Percentiles rank a stretch among this genome's conserved stretches.
Conservation (phyloP, 1,140 invertebrate species). For the Halesus radiatus region DNA sequence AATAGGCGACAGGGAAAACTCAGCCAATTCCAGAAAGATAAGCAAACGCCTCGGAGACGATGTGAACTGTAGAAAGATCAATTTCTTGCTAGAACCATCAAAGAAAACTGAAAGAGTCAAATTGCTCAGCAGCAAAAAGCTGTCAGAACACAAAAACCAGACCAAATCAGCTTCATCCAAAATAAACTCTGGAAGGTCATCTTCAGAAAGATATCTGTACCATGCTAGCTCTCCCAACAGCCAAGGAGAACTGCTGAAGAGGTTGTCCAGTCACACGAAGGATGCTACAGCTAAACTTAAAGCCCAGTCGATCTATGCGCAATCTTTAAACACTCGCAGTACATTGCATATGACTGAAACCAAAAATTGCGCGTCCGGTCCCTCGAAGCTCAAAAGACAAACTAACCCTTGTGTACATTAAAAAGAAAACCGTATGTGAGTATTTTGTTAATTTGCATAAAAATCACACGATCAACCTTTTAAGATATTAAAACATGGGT, state of each 20-base stretch:
- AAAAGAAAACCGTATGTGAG: neutral
- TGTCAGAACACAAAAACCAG: neutral
- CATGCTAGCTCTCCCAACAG: neutral
- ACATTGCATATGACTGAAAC: neutral
- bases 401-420: slow-evolving; percentile 7
- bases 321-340: neutral
- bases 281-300: neutral
- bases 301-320: slow-evolving; percentile 6
- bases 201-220: neutral
- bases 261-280: neutral
- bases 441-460: neutral
- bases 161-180: neutral
- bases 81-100: neutral
- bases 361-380: neutral
- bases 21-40: neutral
- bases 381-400: slow-evolving; percentile 9
- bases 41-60: neutral
- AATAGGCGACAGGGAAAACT: neutral
- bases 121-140: neutral
- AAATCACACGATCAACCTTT: no score
- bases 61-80: neutral
- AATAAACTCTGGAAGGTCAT: neutral
- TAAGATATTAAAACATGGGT: no score
- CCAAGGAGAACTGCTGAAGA: neutral
- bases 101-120: slow-evolving; percentile 5